Percentiles rank a stretch among this genome's conserved stretches.
These are phyloP conservation scores for Urosaurus nigricauda DNA, from an alignment of 2,797 vertebrate genomes.

Conservation along the genomic window DNA sequence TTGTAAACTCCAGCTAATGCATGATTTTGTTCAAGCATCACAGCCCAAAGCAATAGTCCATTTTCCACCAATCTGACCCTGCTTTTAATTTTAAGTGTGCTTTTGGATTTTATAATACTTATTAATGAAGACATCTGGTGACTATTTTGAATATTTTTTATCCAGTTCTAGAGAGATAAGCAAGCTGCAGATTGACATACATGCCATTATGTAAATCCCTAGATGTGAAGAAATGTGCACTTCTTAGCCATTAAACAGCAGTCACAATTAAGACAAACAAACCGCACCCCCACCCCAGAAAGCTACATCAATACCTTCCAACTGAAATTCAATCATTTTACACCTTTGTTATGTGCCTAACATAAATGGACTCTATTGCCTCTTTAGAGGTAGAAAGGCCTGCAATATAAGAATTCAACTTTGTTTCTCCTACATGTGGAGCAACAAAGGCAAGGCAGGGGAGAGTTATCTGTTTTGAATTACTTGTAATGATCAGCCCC, in stretches of 20 bases:
- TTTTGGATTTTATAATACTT: constrained; percentile 6
- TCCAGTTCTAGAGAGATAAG: background rate
- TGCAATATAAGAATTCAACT: background rate
- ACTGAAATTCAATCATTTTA: background rate
- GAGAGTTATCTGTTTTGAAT: background rate
- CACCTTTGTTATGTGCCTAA: background rate
- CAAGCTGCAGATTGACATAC: background rate
- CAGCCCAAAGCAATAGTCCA: background rate
- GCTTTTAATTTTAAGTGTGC: background rate
- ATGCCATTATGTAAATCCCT: background rate
- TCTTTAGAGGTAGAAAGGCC: background rate
- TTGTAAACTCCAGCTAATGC: background rate
- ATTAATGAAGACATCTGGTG: background rate
- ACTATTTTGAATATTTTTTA: background rate
- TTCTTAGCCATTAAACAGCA: background rate
- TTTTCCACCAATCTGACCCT: background rate
- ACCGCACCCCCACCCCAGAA: background rate
- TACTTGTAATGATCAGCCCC: background rate
- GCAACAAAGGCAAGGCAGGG: background rate
- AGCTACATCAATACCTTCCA: background rate
- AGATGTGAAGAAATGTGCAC: background rate
- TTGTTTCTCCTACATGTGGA: background rate
- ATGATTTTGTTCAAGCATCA: background rate
- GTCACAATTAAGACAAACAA: background rate
- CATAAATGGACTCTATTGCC: background rate